Percentiles rank a stretch among this genome's conserved stretches.
Conservation (phyloP, 1,140 invertebrate genomes). For the Procambarus virginalis region DNA sequence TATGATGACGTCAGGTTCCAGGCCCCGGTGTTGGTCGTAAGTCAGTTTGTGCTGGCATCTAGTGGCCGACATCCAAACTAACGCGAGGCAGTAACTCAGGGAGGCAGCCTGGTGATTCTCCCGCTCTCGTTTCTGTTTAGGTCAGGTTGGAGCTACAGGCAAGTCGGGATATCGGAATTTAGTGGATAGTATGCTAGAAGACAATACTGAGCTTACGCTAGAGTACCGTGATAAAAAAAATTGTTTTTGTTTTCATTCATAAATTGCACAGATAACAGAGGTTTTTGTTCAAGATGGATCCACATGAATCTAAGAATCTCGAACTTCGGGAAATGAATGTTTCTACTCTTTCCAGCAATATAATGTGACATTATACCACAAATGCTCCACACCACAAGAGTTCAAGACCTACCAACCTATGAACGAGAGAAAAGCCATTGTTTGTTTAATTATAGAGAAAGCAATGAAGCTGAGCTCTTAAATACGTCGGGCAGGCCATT, state of each 20-base stretch:
- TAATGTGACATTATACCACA: too few relatives aligned
- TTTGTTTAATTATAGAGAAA: constrained; percentile 6
- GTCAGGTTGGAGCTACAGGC: background rate
- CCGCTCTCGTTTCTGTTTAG: constrained; percentile 13
- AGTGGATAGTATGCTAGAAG: background rate
- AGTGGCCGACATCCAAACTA: constrained; percentile 65
- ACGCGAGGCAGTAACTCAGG: constrained; percentile 58
- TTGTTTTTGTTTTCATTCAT: background rate
- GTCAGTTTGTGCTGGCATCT: constrained; percentile 68
- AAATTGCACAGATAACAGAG: background rate
- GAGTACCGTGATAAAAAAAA: too few relatives aligned
- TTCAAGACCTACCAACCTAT: too few relatives aligned
- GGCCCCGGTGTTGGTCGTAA: constrained; percentile 55
- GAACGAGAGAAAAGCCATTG: background rate
- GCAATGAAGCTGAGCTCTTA: background rate
- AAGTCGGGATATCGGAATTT: background rate
- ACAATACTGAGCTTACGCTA: background rate
- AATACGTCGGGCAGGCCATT: background rate
- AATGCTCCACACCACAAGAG: too few relatives aligned
- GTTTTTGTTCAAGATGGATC: too few relatives aligned
- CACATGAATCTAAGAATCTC: too few relatives aligned
- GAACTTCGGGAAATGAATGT: too few relatives aligned
- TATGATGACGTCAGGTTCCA: constrained; percentile 67
- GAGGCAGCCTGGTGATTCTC: background rate
- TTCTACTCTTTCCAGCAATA: too few relatives aligned